Conservation (phyloP, 1,140 invertebrate genomes). For the Galleria mellonella region DNA sequence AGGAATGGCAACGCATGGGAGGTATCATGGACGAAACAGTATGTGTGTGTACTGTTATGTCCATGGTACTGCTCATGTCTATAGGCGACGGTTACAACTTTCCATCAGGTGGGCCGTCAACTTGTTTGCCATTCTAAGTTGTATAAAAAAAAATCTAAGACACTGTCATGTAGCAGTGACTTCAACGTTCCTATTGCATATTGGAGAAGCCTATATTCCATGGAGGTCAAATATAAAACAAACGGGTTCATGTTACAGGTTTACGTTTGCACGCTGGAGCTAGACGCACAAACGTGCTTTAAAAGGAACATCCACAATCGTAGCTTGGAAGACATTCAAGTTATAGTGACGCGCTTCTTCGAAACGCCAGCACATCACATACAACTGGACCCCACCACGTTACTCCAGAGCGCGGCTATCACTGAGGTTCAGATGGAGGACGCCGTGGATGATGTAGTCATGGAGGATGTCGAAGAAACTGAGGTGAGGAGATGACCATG, state of each 20-base stretch:
- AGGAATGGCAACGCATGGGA: too few relatives aligned
- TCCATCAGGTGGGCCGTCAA: too few relatives aligned
- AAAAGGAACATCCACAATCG: conserved; percentile 91
- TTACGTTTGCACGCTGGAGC: conserved; percentile 91
- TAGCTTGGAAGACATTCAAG: conserved; percentile 85
- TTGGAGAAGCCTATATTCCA: too few relatives aligned
- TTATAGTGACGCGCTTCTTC: conserved; percentile 86
- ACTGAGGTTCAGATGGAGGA: conserved; percentile 79
- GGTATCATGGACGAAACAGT: too few relatives aligned
- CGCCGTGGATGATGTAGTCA: conserved; percentile 64
- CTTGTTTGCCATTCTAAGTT: too few relatives aligned
- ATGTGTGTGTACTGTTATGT: too few relatives aligned
- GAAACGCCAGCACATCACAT: conserved; percentile 81
- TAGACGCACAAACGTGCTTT: conserved; percentile 84
- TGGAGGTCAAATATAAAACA: not conserved
- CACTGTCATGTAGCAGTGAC: too few relatives aligned
- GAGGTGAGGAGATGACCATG: conserved; percentile 42
- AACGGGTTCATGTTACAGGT: conserved; percentile 75
- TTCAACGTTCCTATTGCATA: too few relatives aligned
- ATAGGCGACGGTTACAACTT: too few relatives aligned
- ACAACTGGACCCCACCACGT: conserved; percentile 84
- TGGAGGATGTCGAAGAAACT: conserved; percentile 57
- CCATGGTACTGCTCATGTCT: too few relatives aligned
- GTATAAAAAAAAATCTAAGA: too few relatives aligned
- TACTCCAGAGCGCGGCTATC: conserved; percentile 86